phyloP scores from a whole-genome alignment of 2,797 vertebrate genomes.

The Agapornis canus region DNA sequence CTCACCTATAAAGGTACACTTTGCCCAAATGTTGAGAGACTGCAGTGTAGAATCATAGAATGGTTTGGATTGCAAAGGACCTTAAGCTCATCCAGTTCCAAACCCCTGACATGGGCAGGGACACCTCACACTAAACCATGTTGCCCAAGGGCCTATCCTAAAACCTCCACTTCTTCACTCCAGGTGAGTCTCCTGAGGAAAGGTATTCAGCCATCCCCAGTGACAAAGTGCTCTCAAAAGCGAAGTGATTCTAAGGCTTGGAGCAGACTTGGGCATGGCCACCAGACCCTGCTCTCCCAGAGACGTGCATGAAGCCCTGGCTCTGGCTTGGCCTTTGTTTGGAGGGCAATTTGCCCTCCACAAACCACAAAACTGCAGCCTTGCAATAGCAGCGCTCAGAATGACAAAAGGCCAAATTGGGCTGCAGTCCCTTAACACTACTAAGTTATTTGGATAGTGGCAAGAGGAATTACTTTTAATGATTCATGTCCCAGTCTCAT shows the following conservation, averaged over 20 bases:
- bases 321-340: background rate
- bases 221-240: background rate
- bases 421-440: slow-evolving; percentile 3
- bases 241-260: accelerated
- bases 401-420: background rate
- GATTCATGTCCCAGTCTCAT: background rate
- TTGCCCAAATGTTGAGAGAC: background rate
- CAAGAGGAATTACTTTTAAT: slow-evolving; percentile 32
- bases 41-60: background rate
- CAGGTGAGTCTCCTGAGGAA: background rate
- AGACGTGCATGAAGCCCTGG: background rate
- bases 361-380: background rate
- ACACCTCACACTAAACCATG: background rate
- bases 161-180: background rate
- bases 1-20: background rate
- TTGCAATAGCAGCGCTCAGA: background rate
- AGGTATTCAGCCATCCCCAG: background rate
- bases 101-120: background rate
- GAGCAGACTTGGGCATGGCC: background rate
- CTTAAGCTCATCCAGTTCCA: background rate
- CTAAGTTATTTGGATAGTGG: background rate
- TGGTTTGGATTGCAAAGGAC: background rate
- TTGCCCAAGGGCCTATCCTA: background rate
- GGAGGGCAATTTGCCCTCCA: background rate
- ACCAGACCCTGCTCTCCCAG: background rate